phyloP scores from a whole-genome alignment of 2,888 invertebrate species.

The Agrotis ipsilon region DNA sequence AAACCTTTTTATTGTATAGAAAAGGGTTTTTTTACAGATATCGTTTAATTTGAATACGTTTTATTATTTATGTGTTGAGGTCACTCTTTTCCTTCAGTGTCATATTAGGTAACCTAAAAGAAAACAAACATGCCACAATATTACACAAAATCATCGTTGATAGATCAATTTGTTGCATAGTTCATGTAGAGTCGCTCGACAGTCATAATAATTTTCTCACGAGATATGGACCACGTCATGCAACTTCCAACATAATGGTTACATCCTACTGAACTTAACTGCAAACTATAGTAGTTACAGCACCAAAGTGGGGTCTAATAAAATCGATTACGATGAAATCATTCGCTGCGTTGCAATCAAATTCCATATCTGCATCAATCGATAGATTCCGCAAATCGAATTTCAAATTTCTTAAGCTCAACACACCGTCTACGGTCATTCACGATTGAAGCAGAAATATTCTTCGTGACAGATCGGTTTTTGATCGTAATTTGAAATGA shows the following conservation, averaged over 20 bases:
- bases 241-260: constrained; percentile 35
- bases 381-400: constrained; percentile 42
- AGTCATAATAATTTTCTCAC: constrained; percentile 33
- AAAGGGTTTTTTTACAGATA: no score
- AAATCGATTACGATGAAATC: constrained; percentile 50
- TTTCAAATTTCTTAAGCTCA: constrained; percentile 56
- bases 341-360: constrained; percentile 49
- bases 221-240: constrained; percentile 3
- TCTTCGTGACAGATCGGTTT: constrained; percentile 55
- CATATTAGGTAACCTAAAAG: background rate
- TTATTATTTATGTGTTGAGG: background rate
- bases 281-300: constrained; percentile 29
- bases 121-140: background rate
- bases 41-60: background rate
- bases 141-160: background rate
- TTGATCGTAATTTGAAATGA: constrained; percentile 51
- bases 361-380: constrained; percentile 61
- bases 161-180: no score
- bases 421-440: constrained; percentile 61
- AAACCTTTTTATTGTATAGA: no score
- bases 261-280: constrained; percentile 31
- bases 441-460: constrained; percentile 57
- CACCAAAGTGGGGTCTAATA: constrained; percentile 43
- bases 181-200: background rate
- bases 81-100: background rate